Evolutionary conservation across 2,797 vertebrate genomes (phyloP).

Genomic region (Enteromius viviparus): DNA sequence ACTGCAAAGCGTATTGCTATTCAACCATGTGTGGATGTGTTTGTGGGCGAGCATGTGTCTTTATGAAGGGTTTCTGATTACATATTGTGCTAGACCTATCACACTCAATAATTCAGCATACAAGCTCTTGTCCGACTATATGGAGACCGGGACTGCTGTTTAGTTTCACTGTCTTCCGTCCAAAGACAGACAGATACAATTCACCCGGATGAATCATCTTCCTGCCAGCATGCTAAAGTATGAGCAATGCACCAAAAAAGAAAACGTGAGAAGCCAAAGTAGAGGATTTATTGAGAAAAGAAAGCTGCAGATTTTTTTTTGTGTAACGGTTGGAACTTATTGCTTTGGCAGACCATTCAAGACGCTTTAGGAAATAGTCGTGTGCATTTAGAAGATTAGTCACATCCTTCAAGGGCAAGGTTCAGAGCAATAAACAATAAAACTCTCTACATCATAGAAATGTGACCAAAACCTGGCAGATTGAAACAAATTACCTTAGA

Average conservation of each 20-base stretch:
- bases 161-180: constrained; percentile 42
- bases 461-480: constrained; percentile 11
- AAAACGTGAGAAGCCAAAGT: constrained; percentile 32
- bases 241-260: constrained; percentile 40
- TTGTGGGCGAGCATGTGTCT: constrained; percentile 10
- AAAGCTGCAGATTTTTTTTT: constrained; percentile 1
- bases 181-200: constrained; percentile 40
- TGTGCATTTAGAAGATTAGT: constrained; percentile 44
- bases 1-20: constrained; percentile 15
- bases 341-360: constrained; percentile 14
- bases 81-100: constrained; percentile 37
- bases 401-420: constrained; percentile 21
- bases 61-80: constrained; percentile 33
- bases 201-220: constrained; percentile 38
- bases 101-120: constrained; percentile 37
- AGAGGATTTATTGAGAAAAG: constrained; percentile 44
- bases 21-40: background rate
- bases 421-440: constrained; percentile 37
- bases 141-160: constrained; percentile 35
- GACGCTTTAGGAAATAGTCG: constrained; percentile 10
- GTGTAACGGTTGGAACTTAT: background rate
- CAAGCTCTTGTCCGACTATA: constrained; percentile 24
- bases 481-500: constrained; percentile 8
- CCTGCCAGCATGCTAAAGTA: constrained; percentile 35
- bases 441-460: constrained; percentile 5